Evolutionary conservation across 2,113 vertebrate genomes (phyloP).

Genomic region (Orientallactaga bullata): DNA sequence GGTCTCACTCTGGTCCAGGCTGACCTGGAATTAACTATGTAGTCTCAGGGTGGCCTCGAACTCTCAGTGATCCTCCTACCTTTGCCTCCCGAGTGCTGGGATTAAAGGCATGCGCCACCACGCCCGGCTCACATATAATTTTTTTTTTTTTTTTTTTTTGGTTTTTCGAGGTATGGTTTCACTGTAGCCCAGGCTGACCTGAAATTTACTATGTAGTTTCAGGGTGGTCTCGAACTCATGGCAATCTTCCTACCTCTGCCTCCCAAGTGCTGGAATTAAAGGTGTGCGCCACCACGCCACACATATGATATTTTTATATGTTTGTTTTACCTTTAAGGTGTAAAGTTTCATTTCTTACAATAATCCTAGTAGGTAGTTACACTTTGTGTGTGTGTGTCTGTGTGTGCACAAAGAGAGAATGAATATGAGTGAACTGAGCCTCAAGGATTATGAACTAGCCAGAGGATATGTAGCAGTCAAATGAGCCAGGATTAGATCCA

Average conservation of each 20-base stretch:
- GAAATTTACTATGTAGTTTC: too few species aligned
- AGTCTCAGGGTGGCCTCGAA: too few species aligned
- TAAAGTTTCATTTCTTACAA: neutral
- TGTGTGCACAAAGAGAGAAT: neutral
- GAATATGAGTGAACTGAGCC: neutral
- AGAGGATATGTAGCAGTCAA: neutral
- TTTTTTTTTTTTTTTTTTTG: too few species aligned
- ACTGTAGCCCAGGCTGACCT: neutral
- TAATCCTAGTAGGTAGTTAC: neutral
- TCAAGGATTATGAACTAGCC: slow-evolving; percentile 6
- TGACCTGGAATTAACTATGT: too few species aligned
- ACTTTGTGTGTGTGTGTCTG: neutral
- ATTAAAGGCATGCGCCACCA: too few species aligned
- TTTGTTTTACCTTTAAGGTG: neutral
- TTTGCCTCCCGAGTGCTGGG: too few species aligned
- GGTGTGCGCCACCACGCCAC: neutral
- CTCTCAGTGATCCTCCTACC: too few species aligned
- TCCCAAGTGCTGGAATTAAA: neutral
- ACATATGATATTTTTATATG: too few species aligned
- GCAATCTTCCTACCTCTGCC: neutral
- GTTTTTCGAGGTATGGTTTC: neutral
- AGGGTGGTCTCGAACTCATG: neutral
- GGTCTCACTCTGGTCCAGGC: too few species aligned
- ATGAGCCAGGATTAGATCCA: neutral
- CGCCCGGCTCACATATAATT: too few species aligned